These are phyloP conservation scores for Podotricha telesiphe DNA, from an alignment of 2,888 invertebrate species.

Conservation along the genomic window DNA sequence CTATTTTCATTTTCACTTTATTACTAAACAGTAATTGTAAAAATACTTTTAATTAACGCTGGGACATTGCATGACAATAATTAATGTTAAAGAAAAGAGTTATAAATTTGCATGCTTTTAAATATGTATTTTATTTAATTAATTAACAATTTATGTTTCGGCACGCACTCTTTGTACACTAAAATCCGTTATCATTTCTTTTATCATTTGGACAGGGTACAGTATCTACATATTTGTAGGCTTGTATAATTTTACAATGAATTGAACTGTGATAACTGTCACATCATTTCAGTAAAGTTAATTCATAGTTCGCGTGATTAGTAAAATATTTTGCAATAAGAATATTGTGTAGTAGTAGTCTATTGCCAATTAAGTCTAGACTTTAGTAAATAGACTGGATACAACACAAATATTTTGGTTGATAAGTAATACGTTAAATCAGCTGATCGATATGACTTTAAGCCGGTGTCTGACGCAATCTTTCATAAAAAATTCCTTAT, in stretches of 20 bases:
- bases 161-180: neutral
- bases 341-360: no score
- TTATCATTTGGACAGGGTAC: neutral
- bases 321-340: neutral
- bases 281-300: neutral
- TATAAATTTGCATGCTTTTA: neutral
- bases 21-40: neutral
- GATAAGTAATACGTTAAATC: no score
- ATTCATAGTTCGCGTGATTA: neutral
- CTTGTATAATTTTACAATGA: neutral
- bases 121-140: neutral
- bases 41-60: neutral
- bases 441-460: neutral
- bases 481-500: neutral
- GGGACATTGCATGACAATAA: neutral
- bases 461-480: neutral
- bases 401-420: no score
- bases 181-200: neutral
- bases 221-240: neutral
- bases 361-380: no score
- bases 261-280: neutral
- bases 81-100: neutral
- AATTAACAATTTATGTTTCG: neutral
- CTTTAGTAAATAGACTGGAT: no score
- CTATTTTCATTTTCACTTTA: neutral